Base-by-base conservation (phyloP, 2,113 vertebrate species). In the Malaclemys terrapin region DNA sequence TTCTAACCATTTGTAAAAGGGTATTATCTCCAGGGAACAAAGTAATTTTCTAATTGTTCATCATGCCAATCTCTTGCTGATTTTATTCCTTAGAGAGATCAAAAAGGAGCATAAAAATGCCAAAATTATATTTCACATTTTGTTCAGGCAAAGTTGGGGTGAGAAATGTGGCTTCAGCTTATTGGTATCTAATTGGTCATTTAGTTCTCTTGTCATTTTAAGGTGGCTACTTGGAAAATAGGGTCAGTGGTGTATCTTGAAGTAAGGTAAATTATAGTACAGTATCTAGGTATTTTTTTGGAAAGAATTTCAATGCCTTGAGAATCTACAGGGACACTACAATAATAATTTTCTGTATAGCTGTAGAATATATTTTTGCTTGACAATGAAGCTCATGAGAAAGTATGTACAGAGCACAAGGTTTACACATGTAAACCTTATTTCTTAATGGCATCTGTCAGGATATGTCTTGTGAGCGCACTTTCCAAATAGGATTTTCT, bases 371-470 rank as follows among this genome's bases (percentile, higher is more conserved):
- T 79, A 17, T 50, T 79, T 50, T 49, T 50, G 24, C 45, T 79
- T 29, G 25, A 25, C 45, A 79, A 31, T 17, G 47, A 25, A 79
- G 27, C 47, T 38, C 62, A 65, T n/a, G 62, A 65, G 29, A 62
- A 62, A 62, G 29, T 62, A 62, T 16, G 29, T 62, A 35, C 59
- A 16, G 59, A 62, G 19, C 57, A 53, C 89, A 80, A 24, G 50
- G 1, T 35, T 14, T 75, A 38, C 10, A 11, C 1, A 0, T 19
- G 12, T 13, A 3, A 6, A n/a, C 59, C 17, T 19, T 4, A 38
- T 88, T 83, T 90, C 25, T 85, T 62, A n/a, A 42, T 52, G 14
- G 13, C 24, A 2, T 81, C 6, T 50, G 22, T 65, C 49, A 50
- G 16, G 25, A 9, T 0, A 0, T 54, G 7, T 2, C 17, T 80